These are phyloP conservation scores for Oncorhynchus kisutch DNA, from an alignment of 2,113 vertebrate genomes.

Conservation along the genomic window DNA sequence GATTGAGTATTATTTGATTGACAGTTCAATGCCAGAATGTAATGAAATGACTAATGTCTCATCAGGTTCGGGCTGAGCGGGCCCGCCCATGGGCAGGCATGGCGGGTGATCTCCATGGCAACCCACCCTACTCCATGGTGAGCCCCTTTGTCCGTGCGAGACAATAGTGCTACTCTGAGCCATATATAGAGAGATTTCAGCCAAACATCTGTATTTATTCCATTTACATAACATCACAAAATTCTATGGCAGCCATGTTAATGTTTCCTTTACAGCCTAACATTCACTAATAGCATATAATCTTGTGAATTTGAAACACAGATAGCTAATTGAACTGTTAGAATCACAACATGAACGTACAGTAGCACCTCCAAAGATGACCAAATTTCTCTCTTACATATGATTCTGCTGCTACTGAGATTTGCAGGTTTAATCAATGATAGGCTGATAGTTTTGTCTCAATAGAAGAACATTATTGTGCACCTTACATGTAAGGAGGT, in stretches of 20 bases:
- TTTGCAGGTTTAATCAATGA: background rate
- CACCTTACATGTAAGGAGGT: background rate
- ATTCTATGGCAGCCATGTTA: too few species aligned
- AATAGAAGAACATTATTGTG: background rate
- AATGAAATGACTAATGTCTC: conserved; percentile 47
- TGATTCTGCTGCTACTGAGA: too few species aligned
- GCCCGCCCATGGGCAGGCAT: conserved; percentile 39
- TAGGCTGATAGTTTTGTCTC: background rate
- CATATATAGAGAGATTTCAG: background rate
- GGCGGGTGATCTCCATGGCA: conserved; percentile 51
- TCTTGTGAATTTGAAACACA: too few species aligned
- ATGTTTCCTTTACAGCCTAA: too few species aligned
- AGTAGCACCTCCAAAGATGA: too few species aligned
- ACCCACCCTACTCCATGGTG: conserved; percentile 54
- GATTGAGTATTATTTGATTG: conserved; percentile 33
- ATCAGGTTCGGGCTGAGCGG: conserved; percentile 50
- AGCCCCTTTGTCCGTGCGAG: conserved; percentile 38
- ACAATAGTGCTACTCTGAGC: conserved; percentile 8
- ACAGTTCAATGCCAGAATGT: conserved; percentile 30
- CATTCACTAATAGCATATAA: too few species aligned
- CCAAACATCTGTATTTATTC: too few species aligned
- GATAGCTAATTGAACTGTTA: too few species aligned
- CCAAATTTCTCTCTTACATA: too few species aligned
- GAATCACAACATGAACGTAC: too few species aligned
- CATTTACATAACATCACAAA: too few species aligned